Base-by-base conservation (phyloP, 2,888 invertebrate species). In the Prosopocoilus inquinatus region DNA sequence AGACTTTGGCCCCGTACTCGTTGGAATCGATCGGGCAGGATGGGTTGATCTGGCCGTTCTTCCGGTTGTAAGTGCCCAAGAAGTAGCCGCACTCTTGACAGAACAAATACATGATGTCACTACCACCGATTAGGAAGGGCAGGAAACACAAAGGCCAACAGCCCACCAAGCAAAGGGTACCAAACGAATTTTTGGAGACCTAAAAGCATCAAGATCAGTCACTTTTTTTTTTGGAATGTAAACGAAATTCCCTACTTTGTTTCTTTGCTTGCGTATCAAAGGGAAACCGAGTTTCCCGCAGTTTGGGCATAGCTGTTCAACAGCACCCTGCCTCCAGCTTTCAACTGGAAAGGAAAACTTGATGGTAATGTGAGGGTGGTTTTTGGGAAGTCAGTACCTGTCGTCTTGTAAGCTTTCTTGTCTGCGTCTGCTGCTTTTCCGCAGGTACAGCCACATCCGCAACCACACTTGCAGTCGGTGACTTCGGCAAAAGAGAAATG, bases 11-110 rank as follows among this genome's bases (percentile, higher is more conserved):
- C n/a, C 57, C 57, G 36, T 45, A 52, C 35, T 53, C 57, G 45
- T 41, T 38, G 3, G 57, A 53, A 33, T 57, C 57, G 11, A 57
- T 57, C 3, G 57, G 57, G 36, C 57, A 57, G 8, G 57, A 57
- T 16, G 47, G 52, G 12, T 51, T 45, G 20, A 57, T 51, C 16
- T 47, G 13, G 12, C 64, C 62, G 20, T 59, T 69, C 57, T 68
- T 65, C 47, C 70, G 62, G 51, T 73, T 68, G 53, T 73, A 78
- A 12, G 72, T 70, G 9, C 82, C 82, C 41, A 82, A 68, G 60
- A 70, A 79, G 4, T 71, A 61, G 11, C 77, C 75, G 61, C 82
- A 82, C 15, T 73, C 65, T 32, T 78, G 79, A 61, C 82, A 82
- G 59, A 78, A 80, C 33, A 75, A 52, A 45, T 73, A 68, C 58